These are phyloP conservation scores for Mercenaria mercenaria DNA, from an alignment of 1,140 invertebrate genomes.

Conservation along the genomic window DNA sequence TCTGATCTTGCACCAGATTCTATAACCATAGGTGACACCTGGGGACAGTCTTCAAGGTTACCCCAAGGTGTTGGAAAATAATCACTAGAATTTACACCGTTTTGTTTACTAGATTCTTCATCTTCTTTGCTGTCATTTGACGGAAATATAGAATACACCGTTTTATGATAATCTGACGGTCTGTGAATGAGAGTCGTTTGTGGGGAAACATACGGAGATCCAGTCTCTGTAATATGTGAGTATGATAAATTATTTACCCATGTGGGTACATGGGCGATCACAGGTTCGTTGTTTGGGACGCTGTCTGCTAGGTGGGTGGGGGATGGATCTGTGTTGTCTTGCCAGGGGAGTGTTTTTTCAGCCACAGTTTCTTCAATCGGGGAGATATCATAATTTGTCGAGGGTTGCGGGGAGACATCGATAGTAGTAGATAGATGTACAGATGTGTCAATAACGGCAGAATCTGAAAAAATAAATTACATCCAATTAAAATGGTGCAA, in stretches of 20 bases:
- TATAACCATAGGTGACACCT: constrained; percentile 49
- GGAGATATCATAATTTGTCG: constrained; percentile 28
- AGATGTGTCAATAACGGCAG: not conserved
- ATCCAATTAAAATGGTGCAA: not conserved
- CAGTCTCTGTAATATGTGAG: constrained; percentile 79
- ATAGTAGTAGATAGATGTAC: not conserved
- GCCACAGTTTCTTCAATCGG: constrained; percentile 73
- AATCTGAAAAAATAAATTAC: not conserved
- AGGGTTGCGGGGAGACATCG: constrained; percentile 30
- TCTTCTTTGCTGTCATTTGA: constrained; percentile 16
- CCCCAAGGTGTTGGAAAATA: constrained; percentile 62
- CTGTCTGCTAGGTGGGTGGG: constrained; percentile 58
- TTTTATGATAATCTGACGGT: constrained; percentile 59
- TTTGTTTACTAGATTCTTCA: not conserved
- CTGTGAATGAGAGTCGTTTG: constrained; percentile 76
- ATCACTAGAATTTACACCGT: constrained; percentile 44
- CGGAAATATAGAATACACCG: constrained; percentile 79
- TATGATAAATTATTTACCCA: constrained; percentile 84
- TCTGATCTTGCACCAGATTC: constrained; percentile 54
- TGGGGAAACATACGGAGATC: constrained; percentile 82
- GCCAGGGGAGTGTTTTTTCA: constrained; percentile 83
- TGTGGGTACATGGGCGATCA: constrained; percentile 80
- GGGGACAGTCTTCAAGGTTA: constrained; percentile 42
- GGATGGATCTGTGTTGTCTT: constrained; percentile 74
- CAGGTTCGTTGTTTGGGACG: constrained; percentile 80